Conservation (phyloP, 2,113 vertebrate species). For the Coptodon rendalli region DNA sequence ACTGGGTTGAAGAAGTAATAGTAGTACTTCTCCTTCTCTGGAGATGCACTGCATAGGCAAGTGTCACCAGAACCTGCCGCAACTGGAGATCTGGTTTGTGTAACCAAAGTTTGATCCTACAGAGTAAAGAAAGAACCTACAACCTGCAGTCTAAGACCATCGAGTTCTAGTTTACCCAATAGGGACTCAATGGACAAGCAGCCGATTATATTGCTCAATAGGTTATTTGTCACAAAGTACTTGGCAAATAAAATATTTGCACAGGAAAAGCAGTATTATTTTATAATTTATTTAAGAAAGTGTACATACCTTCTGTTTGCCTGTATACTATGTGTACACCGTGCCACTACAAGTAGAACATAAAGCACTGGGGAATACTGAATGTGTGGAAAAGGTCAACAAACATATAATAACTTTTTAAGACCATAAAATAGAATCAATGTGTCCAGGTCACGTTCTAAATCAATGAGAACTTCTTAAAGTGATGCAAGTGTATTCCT, state of each 20-base stretch:
- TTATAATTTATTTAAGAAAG: not conserved
- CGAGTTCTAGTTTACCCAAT: not conserved
- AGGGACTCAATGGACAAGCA: not conserved
- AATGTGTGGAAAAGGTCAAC: not conserved
- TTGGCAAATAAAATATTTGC: not conserved
- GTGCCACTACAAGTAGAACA: too few relatives aligned
- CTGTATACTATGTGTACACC: not conserved
- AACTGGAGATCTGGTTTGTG: not conserved
- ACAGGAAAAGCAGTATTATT: not conserved
- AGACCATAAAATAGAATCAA: too few relatives aligned
- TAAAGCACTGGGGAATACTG: not conserved
- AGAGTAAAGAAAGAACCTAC: not conserved
- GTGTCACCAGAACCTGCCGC: not conserved
- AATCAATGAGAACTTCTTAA: not conserved
- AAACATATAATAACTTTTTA: not conserved
- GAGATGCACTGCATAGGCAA: not conserved
- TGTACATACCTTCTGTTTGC: not conserved
- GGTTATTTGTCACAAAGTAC: not conserved
- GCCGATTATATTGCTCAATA: not conserved
- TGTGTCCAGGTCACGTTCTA: not conserved
- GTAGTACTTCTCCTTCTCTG: not conserved
- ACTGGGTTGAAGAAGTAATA: not conserved
- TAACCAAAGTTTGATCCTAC: not conserved
- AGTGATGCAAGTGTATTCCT: fast-evolving
- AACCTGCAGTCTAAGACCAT: not conserved